Percentiles rank a stretch among this genome's conserved stretches.
These are phyloP conservation scores for Darevskia mixta DNA, from an alignment of 2,797 vertebrate species.

Conservation along the genomic window DNA sequence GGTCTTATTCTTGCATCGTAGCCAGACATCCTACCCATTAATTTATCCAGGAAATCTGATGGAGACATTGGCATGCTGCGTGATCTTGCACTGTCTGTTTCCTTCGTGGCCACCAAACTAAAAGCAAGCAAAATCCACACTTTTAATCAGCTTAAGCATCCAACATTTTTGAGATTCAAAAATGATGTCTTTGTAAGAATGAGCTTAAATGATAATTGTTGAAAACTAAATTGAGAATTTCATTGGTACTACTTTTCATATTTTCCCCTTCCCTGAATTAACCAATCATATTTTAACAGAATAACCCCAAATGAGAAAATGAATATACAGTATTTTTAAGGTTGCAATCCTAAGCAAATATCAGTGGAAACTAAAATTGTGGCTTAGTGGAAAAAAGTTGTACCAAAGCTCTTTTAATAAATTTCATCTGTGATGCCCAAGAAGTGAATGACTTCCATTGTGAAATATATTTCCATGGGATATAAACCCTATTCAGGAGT, in stretches of 20 bases:
- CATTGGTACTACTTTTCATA: background rate
- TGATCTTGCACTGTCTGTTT: slow-evolving; percentile 85
- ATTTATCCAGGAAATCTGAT: slow-evolving; percentile 90
- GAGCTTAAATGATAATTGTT: background rate
- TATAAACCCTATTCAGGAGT: too few species aligned
- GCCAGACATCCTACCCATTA: slow-evolving; percentile 91
- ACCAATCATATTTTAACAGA: background rate
- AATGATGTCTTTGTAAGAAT: background rate
- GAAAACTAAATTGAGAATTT: background rate
- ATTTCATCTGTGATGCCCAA: background rate
- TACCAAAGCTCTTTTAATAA: background rate
- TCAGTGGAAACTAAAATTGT: background rate
- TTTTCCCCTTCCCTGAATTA: background rate
- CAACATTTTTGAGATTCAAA: background rate
- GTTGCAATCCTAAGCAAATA: background rate
- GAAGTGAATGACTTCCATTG: background rate
- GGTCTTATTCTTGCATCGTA: slow-evolving; percentile 92
- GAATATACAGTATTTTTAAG: background rate
- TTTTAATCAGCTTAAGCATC: slow-evolving; percentile 38
- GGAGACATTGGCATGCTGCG: slow-evolving; percentile 87
- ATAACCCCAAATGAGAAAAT: background rate
- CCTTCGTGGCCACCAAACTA: slow-evolving; percentile 89
- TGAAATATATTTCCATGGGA: background rate
- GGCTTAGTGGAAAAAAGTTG: too few species aligned
- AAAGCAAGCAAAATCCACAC: slow-evolving; percentile 47